A percentile compares a stretch with the other conserved stretches of the same genome.
phyloP scores from a whole-genome alignment of 2,797 vertebrate genomes.

The Hyperoplus immaculatus region DNA sequence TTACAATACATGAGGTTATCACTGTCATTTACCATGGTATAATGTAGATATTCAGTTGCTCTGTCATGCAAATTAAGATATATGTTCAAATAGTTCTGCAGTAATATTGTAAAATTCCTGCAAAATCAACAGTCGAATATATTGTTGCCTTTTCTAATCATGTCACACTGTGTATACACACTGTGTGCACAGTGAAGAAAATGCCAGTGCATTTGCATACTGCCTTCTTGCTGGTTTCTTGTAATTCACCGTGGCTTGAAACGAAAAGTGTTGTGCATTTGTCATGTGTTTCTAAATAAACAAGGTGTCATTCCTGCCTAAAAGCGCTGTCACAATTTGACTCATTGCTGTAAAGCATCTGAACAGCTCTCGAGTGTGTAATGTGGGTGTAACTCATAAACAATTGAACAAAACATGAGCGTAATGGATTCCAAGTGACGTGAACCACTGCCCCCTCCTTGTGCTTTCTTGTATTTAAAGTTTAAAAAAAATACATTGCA shows the following conservation, averaged over 20 bases:
- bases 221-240: not conserved
- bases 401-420: not conserved
- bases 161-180: not conserved
- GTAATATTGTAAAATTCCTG: not conserved
- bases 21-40: not conserved
- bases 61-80: not conserved
- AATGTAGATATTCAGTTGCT: not conserved
- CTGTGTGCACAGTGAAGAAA: not conserved
- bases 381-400: not conserved
- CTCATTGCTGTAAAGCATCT: not conserved
- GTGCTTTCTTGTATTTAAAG: not conserved
- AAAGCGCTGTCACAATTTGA: not conserved
- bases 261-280: not conserved
- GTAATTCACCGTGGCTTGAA: not conserved
- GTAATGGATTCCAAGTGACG: not conserved
- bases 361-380: not conserved
- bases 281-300: not conserved
- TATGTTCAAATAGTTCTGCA: not conserved
- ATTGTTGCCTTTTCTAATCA: not conserved
- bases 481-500: not conserved
- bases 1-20: not conserved
- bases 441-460: not conserved
- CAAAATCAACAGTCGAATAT: not conserved
- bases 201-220: not conserved
- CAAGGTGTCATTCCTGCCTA: not conserved